Evolutionary conservation across 2,797 vertebrate species (phyloP), one percentile per base, ranked within the genome.

Genomic region (Syngnathus rostellatus): DNA sequence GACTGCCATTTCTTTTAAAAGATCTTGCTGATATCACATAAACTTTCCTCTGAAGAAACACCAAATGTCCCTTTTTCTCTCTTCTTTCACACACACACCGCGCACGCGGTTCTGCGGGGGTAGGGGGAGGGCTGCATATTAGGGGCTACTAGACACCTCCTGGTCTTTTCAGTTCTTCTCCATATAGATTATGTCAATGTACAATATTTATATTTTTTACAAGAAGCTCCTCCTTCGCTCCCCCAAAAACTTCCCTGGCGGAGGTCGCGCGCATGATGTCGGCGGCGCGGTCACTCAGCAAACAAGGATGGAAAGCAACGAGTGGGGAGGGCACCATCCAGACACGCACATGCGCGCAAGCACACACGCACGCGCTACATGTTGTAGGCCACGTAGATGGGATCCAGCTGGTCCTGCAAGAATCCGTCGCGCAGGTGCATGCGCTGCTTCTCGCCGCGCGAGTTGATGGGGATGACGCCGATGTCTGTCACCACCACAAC

Each of bases 381-480:
- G 88, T 98, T 98, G 78, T 98, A 98, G 48, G 96, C 96, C 74
- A 98, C 96, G 0, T 98, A 98, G 76, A 98, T 98, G 80, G 96
- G 96, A 83, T 98, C 96, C 48, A 99, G 94, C 91, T 99, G 97
- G 92, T 99, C 96, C 63, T 96, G 96, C 84, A 99, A 81, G 88
- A 99, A 98, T 75, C 97, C 96, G 50, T 99, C 97, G 6, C 97
- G 93, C 71, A 99, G 94, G 92, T 99, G 97, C 97, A 99, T 99
- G 82, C 97, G 93, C 89, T 99, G 97, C 80, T 99, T 99, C 89
- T 99, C 97, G 75, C 97, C 97, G 16, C 97, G 94, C 38, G 97
- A 99, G 92, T 99, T 99, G 91, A 99, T 99, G 89, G 97, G 97
- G 89, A 99, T 99, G 87, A 99, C 97, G 68, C 95, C 97, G 68